Evolutionary conservation across 2,113 vertebrate genomes (phyloP), one percentile per base, ranked within the genome.

Genomic region (Otolemur garnettii): DNA sequence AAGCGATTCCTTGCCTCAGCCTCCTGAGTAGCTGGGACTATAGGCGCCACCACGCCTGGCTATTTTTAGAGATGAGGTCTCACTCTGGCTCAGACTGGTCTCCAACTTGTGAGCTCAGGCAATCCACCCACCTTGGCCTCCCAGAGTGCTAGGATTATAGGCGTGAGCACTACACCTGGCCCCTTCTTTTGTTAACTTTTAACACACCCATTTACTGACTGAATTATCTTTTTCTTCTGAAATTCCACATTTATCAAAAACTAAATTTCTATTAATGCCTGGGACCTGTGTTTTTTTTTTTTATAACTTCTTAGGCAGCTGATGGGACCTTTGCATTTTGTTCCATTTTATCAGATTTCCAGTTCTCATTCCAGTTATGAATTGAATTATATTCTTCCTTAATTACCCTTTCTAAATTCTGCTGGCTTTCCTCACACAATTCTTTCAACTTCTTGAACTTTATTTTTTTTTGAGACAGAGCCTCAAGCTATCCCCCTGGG

Each of bases 221-320:
- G 30, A 66, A 66, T 71, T 33, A n/a, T 83, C 69, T 72, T 89
- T 92, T 95, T 85, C 71, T 33, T 89, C 33, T 96, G 74, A 92
- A 92, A 80, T 89, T 50, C 50, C 28, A 64, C 9, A 35, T 81
- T 94, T 83, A 89, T 68, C 24, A 88, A 94, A 96, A 68, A 71
- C 68, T 79, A 96, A 68, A 71, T 69, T 66, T 89, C 86, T 95
- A 6, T 90, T 92, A 74, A 90, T 24, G 15, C 71, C 92, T 80
- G 42, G 50, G 13, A 30, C 22, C 83, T 66, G 91, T 84, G 30
- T 91, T 83, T 83, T 55, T 53, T 53, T 53, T 53, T 53, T 53
- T 53, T 53, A 53, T 53, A 53, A 13, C 53, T 53, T 53, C 53
- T 53, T 13, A 7, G 53, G 53, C 53, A 53, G 53, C 53, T 53